Conservation (phyloP, 2,797 vertebrate genomes). For the Oceanodroma leucorhoa region DNA sequence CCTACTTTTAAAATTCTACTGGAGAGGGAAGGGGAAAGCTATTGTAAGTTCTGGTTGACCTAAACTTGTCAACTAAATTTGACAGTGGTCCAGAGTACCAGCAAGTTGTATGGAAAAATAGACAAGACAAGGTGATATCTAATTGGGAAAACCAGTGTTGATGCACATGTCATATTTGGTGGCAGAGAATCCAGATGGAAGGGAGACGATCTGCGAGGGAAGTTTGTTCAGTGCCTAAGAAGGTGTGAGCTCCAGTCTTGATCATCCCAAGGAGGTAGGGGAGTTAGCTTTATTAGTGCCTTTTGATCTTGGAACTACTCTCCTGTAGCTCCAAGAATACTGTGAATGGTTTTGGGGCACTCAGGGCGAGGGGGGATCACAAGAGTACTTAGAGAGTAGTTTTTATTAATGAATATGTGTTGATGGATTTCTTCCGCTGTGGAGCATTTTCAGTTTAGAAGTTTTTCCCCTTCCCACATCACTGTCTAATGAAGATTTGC, state of each 20-base stretch:
- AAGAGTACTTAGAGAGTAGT: neutral
- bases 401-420: neutral
- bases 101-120: neutral
- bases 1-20: neutral
- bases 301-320: neutral
- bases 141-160: neutral
- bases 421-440: neutral
- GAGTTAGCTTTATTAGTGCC: neutral
- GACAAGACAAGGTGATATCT: neutral
- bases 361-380: fast-evolving
- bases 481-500: neutral
- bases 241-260: neutral
- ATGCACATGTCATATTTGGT: fast-evolving
- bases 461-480: neutral
- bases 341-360: neutral
- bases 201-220: neutral
- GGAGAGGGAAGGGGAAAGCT: neutral
- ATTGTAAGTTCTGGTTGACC: neutral
- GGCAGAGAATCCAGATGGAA: neutral
- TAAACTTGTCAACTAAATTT: neutral
- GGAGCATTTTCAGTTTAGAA: neutral
- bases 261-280: neutral
- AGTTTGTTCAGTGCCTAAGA: neutral
- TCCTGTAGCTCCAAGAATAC: neutral
- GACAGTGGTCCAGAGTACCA: neutral